Conservation (phyloP, 2,797 vertebrate genomes). For the Decapterus maruadsi region DNA sequence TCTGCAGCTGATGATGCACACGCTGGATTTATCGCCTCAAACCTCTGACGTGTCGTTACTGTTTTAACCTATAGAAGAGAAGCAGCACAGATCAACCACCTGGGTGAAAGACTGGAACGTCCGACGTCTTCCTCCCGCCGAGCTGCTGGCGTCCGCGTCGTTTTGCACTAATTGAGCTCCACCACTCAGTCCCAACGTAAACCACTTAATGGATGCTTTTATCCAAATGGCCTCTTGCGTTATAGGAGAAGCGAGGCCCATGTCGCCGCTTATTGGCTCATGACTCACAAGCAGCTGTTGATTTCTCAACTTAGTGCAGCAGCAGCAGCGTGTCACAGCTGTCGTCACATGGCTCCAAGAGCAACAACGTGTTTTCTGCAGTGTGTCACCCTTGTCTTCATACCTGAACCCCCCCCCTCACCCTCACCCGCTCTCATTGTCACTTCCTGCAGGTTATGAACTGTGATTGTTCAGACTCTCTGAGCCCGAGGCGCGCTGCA, state of each 20-base stretch:
- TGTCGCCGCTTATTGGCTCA: conserved; percentile 7
- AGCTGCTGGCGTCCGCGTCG: conserved; percentile 4
- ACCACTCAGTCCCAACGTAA: conserved; percentile 6
- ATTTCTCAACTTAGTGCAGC: background rate
- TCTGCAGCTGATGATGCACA: background rate
- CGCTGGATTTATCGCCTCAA: background rate
- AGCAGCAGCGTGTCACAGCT: background rate
- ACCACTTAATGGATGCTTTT: conserved; percentile 46
- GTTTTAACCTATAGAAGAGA: background rate
- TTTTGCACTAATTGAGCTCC: conserved; percentile 34
- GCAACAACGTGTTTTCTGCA: background rate
- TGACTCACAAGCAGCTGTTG: conserved; percentile 24
- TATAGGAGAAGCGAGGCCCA: conserved; percentile 1
- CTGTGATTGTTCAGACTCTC: background rate
- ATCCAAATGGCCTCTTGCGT: conserved; percentile 21
- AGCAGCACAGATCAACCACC: background rate
- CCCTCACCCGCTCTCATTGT: background rate
- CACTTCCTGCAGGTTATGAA: background rate
- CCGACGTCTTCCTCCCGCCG: no score
- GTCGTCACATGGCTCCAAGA: background rate
- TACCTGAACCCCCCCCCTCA: background rate
- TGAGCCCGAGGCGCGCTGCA: background rate
- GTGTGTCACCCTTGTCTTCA: background rate
- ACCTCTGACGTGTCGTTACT: background rate
- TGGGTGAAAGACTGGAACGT: background rate